These are phyloP conservation scores for Echinops telfairi DNA, from an alignment of 2,113 vertebrate genomes.

Conservation along the genomic window DNA sequence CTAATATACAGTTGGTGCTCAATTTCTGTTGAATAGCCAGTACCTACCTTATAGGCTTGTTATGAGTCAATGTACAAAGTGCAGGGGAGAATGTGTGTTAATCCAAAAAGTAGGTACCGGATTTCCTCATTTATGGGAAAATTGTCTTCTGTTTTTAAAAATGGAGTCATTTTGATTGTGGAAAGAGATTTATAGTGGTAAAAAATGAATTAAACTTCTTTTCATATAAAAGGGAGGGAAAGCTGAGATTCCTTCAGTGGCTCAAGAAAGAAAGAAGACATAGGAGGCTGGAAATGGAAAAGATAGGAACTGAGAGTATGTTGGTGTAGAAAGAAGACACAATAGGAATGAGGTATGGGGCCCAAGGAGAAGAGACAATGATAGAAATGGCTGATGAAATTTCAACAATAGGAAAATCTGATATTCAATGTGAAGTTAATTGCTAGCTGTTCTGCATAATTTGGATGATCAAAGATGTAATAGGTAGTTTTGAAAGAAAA, in stretches of 20 bases:
- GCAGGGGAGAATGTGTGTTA: neutral
- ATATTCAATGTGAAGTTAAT: constrained; percentile 38
- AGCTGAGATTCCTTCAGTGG: constrained; percentile 14
- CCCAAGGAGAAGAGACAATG: neutral
- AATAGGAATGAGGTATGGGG: neutral
- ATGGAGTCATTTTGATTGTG: neutral
- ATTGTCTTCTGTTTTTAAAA: constrained; percentile 60
- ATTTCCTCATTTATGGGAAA: constrained; percentile 25
- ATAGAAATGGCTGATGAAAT: constrained; percentile 29
- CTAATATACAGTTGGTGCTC: neutral
- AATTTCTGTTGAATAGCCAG: neutral
- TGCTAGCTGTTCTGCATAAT: neutral
- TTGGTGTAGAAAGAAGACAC: constrained; percentile 9
- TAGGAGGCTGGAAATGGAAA: constrained; percentile 14
- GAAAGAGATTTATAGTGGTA: constrained; percentile 49
- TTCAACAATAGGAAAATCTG: constrained; percentile 14
- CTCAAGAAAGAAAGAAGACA: neutral
- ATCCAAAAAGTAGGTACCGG: neutral
- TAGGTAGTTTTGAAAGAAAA: constrained; percentile 43
- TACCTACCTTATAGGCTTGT: neutral
- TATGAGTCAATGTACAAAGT: neutral
- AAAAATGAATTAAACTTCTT: constrained; percentile 32
- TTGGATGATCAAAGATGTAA: constrained; percentile 43
- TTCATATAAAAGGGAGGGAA: neutral
- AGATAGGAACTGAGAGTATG: neutral